Conservation (phyloP, 2,797 vertebrate genomes). For the Apogon talboti region DNA sequence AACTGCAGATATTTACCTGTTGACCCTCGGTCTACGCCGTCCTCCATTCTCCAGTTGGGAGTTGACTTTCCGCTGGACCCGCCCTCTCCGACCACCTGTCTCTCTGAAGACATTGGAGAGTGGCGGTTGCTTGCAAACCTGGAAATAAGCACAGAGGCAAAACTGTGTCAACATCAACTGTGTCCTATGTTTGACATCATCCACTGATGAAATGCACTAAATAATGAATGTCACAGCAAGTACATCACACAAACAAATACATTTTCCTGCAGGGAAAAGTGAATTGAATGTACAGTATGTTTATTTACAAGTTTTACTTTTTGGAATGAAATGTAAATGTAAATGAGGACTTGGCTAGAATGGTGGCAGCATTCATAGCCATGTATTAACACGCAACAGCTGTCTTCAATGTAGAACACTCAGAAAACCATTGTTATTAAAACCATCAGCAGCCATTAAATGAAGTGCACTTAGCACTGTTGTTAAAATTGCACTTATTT, state of each 20-base stretch:
- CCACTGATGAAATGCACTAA: conserved; percentile 21
- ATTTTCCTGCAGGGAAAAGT: not conserved
- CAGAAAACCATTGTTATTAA: too few species aligned
- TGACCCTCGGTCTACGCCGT: conserved; percentile 78
- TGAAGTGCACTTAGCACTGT: too few species aligned
- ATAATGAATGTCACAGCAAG: conserved; percentile 4
- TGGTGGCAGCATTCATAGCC: too few species aligned
- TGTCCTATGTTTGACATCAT: not conserved
- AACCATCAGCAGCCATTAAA: too few species aligned
- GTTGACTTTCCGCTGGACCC: conserved; percentile 90
- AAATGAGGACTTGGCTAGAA: too few species aligned
- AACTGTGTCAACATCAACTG: not conserved
- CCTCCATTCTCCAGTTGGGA: conserved; percentile 93
- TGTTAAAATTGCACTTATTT: too few species aligned
- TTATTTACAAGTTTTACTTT: too few species aligned
- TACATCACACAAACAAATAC: not conserved
- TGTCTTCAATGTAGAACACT: too few species aligned
- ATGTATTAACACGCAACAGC: too few species aligned
- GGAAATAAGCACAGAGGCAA: conserved; percentile 27
- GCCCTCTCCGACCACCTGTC: conserved; percentile 89
- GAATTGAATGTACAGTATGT: too few species aligned
- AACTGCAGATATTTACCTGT: conserved; percentile 55
- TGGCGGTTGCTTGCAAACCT: conserved; percentile 93
- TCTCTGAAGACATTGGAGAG: conserved; percentile 92
- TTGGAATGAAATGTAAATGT: too few species aligned